Conservation (phyloP, 2,888 invertebrate genomes). For the Rambutsinella grinnellia region DNA sequence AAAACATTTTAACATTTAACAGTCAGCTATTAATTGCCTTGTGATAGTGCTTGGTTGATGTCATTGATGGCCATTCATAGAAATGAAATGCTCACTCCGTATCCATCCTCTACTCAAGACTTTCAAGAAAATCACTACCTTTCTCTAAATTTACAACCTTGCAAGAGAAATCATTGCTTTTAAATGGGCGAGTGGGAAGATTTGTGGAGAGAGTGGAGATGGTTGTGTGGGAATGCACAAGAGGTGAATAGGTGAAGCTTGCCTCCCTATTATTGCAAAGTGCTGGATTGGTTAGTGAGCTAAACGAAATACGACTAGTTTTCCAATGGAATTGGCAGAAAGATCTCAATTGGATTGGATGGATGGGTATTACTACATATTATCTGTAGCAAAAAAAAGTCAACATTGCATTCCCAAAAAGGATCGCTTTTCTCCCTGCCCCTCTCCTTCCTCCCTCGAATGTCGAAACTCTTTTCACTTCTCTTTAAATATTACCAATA, state of each 20-base stretch:
- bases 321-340: conserved; percentile 41
- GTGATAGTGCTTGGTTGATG: no score
- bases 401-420: neutral
- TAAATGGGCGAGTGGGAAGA: neutral
- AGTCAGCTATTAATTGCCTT: no score
- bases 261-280: conserved; percentile 4
- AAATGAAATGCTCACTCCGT: no score
- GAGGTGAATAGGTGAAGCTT: neutral
- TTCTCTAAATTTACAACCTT: neutral
- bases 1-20: no score
- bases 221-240: neutral
- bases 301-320: conserved; percentile 22
- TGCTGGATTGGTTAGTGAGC: conserved; percentile 6
- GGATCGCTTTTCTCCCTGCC: neutral
- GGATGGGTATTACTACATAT: conserved; percentile 29
- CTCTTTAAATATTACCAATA: conserved; percentile 66
- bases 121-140: no score
- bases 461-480: conserved; percentile 57
- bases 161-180: neutral
- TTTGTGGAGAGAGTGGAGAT: neutral
- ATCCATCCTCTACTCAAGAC: no score
- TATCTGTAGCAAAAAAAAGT: neutral
- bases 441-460: conserved; percentile 19
- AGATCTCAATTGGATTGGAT: conserved; percentile 49
- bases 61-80: no score